Conservation (phyloP, 2,888 invertebrate genomes). For the Nemoura dubitans region DNA sequence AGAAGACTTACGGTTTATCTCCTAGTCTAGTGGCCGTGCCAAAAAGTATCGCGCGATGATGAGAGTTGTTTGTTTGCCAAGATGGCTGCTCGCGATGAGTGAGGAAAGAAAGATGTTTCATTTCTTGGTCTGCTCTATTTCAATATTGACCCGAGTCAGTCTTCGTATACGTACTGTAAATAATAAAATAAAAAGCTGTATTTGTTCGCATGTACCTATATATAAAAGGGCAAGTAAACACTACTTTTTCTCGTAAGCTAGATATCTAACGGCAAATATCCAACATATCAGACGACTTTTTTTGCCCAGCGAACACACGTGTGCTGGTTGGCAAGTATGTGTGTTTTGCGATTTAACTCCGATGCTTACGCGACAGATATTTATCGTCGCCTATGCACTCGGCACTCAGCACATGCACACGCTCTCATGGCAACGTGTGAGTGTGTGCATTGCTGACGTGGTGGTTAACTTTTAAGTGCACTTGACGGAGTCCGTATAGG, state of each 20-base stretch:
- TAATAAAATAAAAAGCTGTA: background rate
- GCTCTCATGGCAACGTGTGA: too few relatives aligned
- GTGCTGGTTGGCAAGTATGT: background rate
- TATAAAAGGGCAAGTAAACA: background rate
- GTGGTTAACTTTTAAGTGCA: background rate
- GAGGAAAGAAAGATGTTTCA: background rate
- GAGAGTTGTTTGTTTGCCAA: background rate
- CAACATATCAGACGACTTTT: background rate
- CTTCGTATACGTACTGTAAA: background rate
- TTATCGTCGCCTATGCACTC: background rate
- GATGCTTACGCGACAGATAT: background rate
- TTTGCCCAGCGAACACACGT: background rate
- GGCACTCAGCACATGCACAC: too few relatives aligned
- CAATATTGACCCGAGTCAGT: background rate
- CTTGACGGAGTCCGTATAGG: background rate
- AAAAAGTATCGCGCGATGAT: background rate
- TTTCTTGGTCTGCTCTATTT: background rate
- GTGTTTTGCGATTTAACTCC: constrained; percentile 7
- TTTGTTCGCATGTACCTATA: background rate
- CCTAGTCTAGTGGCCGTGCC: constrained; percentile 1
- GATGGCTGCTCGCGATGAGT: background rate
- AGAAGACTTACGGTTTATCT: background rate
- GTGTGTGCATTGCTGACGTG: background rate
- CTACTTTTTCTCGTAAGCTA: background rate
- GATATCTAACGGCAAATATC: background rate